Evolutionary conservation across 2,113 vertebrate genomes (phyloP).

Genomic region (Herpailurus yagouaroundi): DNA sequence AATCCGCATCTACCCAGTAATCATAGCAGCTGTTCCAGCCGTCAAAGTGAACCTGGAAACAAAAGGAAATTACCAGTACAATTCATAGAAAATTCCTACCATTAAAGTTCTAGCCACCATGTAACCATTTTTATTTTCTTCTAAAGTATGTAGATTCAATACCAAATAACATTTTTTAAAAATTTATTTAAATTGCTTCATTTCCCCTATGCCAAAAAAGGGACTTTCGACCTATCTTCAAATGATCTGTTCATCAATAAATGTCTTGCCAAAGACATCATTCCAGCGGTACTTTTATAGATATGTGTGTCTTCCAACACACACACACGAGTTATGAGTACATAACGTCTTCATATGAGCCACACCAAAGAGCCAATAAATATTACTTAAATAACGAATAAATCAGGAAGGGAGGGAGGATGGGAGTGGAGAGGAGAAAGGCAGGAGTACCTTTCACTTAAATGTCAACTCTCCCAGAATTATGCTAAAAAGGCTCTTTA

Average conservation of each 20-base stretch:
- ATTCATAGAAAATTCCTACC: conserved; percentile 6
- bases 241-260: neutral
- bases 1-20: conserved; percentile 92
- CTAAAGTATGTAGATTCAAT: neutral
- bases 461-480: neutral
- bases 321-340: neutral
- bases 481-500: neutral
- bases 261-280: neutral
- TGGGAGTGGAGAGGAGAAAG: accelerated
- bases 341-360: neutral
- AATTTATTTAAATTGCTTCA: neutral
- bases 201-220: neutral
- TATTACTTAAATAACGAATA: neutral
- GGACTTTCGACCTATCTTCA: neutral
- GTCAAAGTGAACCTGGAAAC: conserved; percentile 90
- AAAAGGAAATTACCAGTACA: neutral
- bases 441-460: neutral
- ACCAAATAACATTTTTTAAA: neutral
- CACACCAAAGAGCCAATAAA: neutral
- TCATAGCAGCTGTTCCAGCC: conserved; percentile 91
- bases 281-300: neutral
- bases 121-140: neutral
- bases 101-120: neutral
- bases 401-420: neutral
- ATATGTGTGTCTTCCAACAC: neutral